Evolutionary conservation across 2,888 invertebrate genomes (phyloP).

Genomic region (Diadegma fenestrale): DNA sequence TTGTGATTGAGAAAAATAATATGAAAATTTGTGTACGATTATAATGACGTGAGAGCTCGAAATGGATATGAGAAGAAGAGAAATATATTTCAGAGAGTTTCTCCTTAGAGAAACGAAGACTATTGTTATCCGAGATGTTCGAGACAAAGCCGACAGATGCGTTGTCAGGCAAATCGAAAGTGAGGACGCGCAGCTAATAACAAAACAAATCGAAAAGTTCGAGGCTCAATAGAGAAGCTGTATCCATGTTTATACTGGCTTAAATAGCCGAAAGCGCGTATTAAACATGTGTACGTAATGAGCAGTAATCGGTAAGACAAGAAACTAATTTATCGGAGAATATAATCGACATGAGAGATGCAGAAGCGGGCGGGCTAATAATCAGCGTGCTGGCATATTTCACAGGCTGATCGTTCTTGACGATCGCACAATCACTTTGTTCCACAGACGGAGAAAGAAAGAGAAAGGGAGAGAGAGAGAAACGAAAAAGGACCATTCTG

Average conservation of each 20-base stretch:
- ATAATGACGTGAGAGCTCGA: neutral
- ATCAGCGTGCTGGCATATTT: constrained; percentile 17
- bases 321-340: constrained; percentile 70
- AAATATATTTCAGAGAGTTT: constrained; percentile 75
- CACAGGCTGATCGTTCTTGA: constrained; percentile 48
- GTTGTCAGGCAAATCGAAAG: constrained; percentile 57
- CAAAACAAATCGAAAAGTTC: constrained; percentile 55
- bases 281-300: constrained; percentile 30
- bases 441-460: neutral
- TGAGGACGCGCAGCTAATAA: constrained; percentile 62
- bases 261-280: constrained; percentile 6
- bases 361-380: constrained; percentile 42
- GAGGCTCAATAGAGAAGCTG: constrained; percentile 22
- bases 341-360: constrained; percentile 67
- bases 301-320: constrained; percentile 56
- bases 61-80: neutral
- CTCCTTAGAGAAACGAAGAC: constrained; percentile 80
- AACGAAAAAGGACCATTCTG: constrained; percentile 12
- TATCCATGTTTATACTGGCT: neutral
- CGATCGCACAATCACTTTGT: constrained; percentile 47
- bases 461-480: constrained; percentile 31
- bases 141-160: constrained; percentile 68
- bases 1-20: neutral
- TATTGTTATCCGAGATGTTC: constrained; percentile 72
- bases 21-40: neutral